These are phyloP conservation scores for Penaeus japonicus DNA, from an alignment of 1,140 invertebrate species.

Conservation along the genomic window DNA sequence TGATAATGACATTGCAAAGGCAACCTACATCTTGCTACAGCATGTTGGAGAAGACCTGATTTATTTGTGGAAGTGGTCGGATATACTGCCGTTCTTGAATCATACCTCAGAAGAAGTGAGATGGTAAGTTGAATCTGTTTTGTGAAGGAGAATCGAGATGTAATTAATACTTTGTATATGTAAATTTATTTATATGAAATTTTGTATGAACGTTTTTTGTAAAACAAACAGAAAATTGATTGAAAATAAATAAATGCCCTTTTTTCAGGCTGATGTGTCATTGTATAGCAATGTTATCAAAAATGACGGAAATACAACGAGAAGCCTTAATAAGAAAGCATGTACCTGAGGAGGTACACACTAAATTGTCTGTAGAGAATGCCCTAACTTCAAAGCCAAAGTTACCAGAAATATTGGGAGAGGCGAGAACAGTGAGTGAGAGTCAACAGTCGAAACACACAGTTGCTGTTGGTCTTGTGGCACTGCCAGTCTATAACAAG, in stretches of 20 bases:
- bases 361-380: constrained; percentile 26
- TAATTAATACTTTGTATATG: background rate
- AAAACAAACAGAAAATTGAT: background rate
- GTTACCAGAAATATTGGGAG: constrained; percentile 2
- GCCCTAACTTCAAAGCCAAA: background rate
- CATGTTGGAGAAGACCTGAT: constrained; percentile 34
- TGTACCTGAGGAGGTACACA: constrained; percentile 22
- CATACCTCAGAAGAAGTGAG: constrained; percentile 24
- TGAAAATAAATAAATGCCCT: background rate
- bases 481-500: constrained; percentile 15
- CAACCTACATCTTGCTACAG: constrained; percentile 26
- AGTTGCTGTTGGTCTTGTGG: constrained; percentile 17
- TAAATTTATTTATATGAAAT: background rate
- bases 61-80: constrained; percentile 31
- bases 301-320: constrained; percentile 43
- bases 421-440: background rate
- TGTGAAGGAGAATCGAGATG: background rate
- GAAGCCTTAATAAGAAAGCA: constrained; percentile 26
- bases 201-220: background rate
- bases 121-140: constrained; percentile 25
- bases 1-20: constrained; percentile 33
- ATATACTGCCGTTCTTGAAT: constrained; percentile 19
- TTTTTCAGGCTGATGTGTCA: constrained; percentile 42
- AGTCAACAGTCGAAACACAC: background rate
- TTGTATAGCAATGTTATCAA: constrained; percentile 35